phyloP scores from a whole-genome alignment of 2,797 vertebrate genomes.

The Schizopygopsis malacanthus region DNA sequence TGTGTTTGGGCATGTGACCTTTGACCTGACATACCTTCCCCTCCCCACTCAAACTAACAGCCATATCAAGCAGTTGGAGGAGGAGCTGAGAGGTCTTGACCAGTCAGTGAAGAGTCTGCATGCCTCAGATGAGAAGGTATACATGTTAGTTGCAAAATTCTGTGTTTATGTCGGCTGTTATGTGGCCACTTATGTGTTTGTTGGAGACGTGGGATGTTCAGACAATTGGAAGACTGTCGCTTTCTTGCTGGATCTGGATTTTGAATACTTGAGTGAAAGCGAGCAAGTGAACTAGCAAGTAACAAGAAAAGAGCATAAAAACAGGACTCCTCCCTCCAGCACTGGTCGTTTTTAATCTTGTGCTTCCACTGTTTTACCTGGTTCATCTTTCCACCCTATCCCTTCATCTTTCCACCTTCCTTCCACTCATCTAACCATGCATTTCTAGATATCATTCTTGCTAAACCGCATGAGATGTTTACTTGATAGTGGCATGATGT shows the following conservation, averaged over 20 bases:
- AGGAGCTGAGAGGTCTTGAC: constrained; percentile 86
- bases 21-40: constrained; percentile 47
- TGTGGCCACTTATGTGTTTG: neutral
- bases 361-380: constrained; percentile 27
- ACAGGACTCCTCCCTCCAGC: constrained; percentile 41
- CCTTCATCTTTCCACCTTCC: neutral
- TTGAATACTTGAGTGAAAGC: neutral
- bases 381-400: neutral
- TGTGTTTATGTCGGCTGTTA: neutral
- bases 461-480: constrained; percentile 36
- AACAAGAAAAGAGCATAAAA: neutral
- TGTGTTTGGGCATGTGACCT: constrained; percentile 59
- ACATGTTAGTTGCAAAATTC: constrained; percentile 49
- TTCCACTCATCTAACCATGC: constrained; percentile 2
- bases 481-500: neutral
- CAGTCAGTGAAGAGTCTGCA: constrained; percentile 88
- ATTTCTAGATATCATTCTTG: neutral
- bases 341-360: constrained; percentile 23
- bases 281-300: neutral
- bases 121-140: constrained; percentile 88
- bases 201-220: neutral
- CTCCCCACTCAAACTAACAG: constrained; percentile 79
- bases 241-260: neutral
- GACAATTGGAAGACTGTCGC: neutral
- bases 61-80: constrained; percentile 81